Conservation (phyloP, 2,888 invertebrate species). For the Eucera pruinosa region DNA sequence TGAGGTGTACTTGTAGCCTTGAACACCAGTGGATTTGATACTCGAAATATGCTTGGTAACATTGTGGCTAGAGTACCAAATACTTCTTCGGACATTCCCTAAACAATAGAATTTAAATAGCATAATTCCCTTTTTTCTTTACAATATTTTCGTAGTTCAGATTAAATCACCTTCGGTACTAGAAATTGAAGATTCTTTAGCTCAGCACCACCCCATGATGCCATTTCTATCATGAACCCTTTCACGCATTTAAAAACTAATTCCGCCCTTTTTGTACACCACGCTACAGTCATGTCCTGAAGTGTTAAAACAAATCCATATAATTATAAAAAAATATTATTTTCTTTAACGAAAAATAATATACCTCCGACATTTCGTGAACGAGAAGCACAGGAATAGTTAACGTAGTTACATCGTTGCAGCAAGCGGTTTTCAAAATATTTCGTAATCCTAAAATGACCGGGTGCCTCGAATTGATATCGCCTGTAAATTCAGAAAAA, state of each 20-base stretch:
- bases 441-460: conserved; percentile 97
- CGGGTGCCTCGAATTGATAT: conserved; percentile 98
- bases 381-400: conserved; percentile 96
- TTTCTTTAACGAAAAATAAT: conserved; percentile 39
- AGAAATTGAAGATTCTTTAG: conserved; percentile 94
- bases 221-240: conserved; percentile 99
- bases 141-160: background rate
- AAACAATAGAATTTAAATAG: conserved; percentile 66
- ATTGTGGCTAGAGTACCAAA: conserved; percentile 93
- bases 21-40: conserved; percentile 96
- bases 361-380: conserved; percentile 97
- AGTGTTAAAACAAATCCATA: background rate
- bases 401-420: conserved; percentile 96
- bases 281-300: conserved; percentile 96
- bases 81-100: conserved; percentile 92
- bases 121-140: background rate
- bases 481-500: conserved; percentile 86
- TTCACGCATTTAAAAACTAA: conserved; percentile 99
- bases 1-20: conserved; percentile 85
- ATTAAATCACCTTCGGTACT: conserved; percentile 89
- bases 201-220: conserved; percentile 96
- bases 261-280: conserved; percentile 98
- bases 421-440: conserved; percentile 97
- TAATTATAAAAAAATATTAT: background rate
- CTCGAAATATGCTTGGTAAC: conserved; percentile 96